A percentile compares a stretch with the other conserved stretches of the same genome.
These are phyloP conservation scores for Serrognathus titanus DNA, from an alignment of 2,888 invertebrate genomes.

Conservation along the genomic window DNA sequence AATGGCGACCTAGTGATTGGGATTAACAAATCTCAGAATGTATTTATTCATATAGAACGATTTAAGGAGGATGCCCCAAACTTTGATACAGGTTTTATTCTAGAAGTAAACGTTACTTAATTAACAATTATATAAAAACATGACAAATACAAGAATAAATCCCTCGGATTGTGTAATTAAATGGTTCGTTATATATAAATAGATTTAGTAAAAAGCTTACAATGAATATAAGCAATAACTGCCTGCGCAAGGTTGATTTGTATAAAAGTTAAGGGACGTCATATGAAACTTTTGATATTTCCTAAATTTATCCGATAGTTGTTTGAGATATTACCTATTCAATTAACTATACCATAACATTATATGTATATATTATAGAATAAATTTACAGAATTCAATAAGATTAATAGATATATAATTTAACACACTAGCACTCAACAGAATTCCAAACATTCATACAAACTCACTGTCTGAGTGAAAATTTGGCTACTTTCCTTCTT, in stretches of 20 bases:
- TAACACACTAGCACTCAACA: constrained; percentile 46
- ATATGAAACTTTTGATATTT: constrained; percentile 37
- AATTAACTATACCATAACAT: constrained; percentile 47
- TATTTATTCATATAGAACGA: constrained; percentile 29
- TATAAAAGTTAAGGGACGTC: constrained; percentile 50
- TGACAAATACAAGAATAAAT: constrained; percentile 22
- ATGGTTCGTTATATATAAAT: constrained; percentile 19
- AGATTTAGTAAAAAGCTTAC: constrained; percentile 20
- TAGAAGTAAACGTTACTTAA: constrained; percentile 21
- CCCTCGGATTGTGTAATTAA: constrained; percentile 21
- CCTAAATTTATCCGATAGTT: constrained; percentile 33
- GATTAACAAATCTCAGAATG: constrained; percentile 40
- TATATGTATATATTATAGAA: constrained; percentile 49
- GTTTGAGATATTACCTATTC: constrained; percentile 41
- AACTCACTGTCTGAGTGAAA: constrained; percentile 9
- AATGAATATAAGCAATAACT: constrained; percentile 23
- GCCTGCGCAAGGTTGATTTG: constrained; percentile 32
- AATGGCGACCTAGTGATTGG: constrained; percentile 35
- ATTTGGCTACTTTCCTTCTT: background rate
- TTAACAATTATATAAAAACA: constrained; percentile 26
- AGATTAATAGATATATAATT: constrained; percentile 47
- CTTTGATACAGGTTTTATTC: constrained; percentile 36
- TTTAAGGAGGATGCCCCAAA: constrained; percentile 35
- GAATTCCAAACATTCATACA: constrained; percentile 43
- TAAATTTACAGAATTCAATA: constrained; percentile 51